phyloP scores from a whole-genome alignment of 2,113 vertebrate genomes.

The Grammomys surdaster region DNA sequence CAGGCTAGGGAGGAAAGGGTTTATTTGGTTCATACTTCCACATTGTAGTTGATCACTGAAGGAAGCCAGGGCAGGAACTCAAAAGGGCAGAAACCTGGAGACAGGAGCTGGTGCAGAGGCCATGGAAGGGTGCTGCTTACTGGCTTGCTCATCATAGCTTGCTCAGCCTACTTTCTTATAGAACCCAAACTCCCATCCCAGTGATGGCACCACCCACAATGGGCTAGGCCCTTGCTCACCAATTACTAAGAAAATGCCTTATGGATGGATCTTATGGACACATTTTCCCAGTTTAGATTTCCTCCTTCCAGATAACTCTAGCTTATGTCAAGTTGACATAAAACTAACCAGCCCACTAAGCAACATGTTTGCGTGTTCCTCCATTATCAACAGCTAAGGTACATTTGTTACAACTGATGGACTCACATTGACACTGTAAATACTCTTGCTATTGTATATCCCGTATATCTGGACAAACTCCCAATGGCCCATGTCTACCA shows the following conservation, averaged over 20 bases:
- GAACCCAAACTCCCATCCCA: neutral
- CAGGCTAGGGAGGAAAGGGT: neutral
- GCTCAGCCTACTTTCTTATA: neutral
- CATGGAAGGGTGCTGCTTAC: neutral
- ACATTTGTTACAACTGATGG: fast-evolving
- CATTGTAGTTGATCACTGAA: neutral
- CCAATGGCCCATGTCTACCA: neutral
- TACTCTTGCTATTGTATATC: neutral
- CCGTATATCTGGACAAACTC: neutral
- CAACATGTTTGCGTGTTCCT: fast-evolving
- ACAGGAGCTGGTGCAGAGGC: neutral
- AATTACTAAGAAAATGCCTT: neutral
- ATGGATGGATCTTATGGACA: neutral
- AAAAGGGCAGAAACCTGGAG: neutral
- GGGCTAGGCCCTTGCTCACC: neutral
- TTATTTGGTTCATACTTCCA: neutral
- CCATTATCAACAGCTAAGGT: neutral
- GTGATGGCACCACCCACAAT: neutral
- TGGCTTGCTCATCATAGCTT: neutral
- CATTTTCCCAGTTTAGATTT: neutral
- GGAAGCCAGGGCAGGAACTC: neutral
- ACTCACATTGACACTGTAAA: fast-evolving
- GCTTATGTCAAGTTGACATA: neutral
- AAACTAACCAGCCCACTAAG: neutral
- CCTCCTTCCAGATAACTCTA: neutral